These are phyloP conservation scores for Epizoanthus scotinus DNA, from an alignment of 92 coral and sea anemone genomes.

Conservation along the genomic window DNA sequence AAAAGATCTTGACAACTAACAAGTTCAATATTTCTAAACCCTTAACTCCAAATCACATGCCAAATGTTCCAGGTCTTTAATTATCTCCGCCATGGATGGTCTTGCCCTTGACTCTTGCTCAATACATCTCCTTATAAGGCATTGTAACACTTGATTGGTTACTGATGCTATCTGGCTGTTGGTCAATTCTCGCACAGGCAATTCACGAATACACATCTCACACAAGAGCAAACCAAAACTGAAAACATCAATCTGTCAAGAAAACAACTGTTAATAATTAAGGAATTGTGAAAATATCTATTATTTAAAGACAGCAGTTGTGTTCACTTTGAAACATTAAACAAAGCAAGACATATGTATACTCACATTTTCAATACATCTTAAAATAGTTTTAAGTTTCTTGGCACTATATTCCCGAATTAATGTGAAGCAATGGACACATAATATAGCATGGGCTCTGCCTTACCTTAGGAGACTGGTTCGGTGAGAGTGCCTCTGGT, in stretches of 20 bases:
- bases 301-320: not conserved
- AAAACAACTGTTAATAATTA: not conserved
- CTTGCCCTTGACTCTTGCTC: constrained; percentile 63
- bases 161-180: constrained; percentile 78
- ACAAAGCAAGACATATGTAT: no score
- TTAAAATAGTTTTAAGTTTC: no score
- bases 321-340: no score
- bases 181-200: constrained; percentile 81
- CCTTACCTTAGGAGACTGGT: constrained; percentile 92
- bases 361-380: no score
- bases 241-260: constrained; percentile 81
- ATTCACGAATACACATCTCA: constrained; percentile 94
- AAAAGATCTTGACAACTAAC: no score
- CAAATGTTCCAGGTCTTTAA: constrained; percentile 48
- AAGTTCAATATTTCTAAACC: no score
- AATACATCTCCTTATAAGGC: constrained; percentile 68
- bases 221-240: constrained; percentile 91
- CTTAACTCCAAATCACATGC: not conserved
- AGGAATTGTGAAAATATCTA: not conserved
- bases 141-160: constrained; percentile 65
- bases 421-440: no score
- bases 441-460: no score
- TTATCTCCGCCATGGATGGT: constrained; percentile 72
- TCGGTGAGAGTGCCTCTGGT: constrained; percentile 84
- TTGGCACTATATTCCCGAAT: not conserved